Percentiles rank a stretch among this genome's conserved stretches.
Evolutionary conservation across 2,113 vertebrate species (phyloP).

Genomic region (Megaceryle maxima): DNA sequence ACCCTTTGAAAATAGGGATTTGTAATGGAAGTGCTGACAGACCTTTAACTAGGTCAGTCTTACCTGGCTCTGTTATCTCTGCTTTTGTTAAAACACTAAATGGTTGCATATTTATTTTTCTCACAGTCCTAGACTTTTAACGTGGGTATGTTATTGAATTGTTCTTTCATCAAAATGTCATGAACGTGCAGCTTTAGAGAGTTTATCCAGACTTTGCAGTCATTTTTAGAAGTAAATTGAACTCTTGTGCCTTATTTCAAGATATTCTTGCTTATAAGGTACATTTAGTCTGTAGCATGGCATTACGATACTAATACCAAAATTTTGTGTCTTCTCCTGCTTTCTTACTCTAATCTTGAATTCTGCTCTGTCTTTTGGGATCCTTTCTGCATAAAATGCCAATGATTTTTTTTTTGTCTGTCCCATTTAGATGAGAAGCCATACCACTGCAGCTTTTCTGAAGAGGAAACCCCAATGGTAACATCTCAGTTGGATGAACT

Average conservation of each 20-base stretch:
- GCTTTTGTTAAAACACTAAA: background rate
- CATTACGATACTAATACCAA: background rate
- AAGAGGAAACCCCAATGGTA: conserved; percentile 56
- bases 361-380: background rate
- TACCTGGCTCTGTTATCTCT: background rate
- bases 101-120: background rate
- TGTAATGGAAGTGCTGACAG: background rate
- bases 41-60: background rate
- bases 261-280: background rate
- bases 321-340: background rate
- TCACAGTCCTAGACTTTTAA: background rate
- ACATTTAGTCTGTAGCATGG: background rate
- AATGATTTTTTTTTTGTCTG: conserved; percentile 42
- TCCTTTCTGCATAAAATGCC: conserved; percentile 8
- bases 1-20: background rate
- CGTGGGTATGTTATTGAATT: background rate
- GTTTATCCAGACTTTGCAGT: background rate
- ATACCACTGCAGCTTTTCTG: conserved; percentile 77
- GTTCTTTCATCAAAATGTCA: background rate
- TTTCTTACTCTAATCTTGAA: background rate
- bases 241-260: background rate
- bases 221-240: background rate
- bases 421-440: conserved; percentile 81
- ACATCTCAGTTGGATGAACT: conserved; percentile 72
- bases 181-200: background rate